phyloP scores from a whole-genome alignment of 2,888 invertebrate species.

The Tinea trinotella region DNA sequence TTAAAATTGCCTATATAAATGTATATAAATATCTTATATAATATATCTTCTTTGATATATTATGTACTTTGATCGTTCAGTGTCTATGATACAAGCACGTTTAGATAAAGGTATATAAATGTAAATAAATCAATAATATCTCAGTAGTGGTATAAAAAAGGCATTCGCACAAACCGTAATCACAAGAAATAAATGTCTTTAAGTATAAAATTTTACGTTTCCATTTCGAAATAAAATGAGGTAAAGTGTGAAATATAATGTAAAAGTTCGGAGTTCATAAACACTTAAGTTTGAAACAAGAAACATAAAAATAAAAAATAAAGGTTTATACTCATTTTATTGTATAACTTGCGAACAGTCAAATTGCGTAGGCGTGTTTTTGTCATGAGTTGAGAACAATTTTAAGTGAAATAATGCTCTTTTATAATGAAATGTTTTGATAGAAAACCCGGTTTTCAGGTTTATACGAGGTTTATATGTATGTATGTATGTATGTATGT shows the following conservation, averaged over 20 bases:
- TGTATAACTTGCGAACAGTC: slow-evolving; percentile 39
- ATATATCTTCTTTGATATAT: too few relatives aligned
- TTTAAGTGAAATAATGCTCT: background rate
- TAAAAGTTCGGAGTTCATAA: slow-evolving; percentile 26
- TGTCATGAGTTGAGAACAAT: slow-evolving; percentile 33
- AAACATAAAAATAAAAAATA: slow-evolving; percentile 41
- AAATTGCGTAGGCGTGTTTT: slow-evolving; percentile 41
- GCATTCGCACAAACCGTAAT: too few relatives aligned
- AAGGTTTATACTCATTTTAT: slow-evolving; percentile 36
- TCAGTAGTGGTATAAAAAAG: too few relatives aligned
- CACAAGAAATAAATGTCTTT: background rate
- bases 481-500: too few relatives aligned
- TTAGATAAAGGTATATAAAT: too few relatives aligned
- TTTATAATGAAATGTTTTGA: background rate
- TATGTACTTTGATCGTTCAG: too few relatives aligned
- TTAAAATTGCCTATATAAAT: too few relatives aligned
- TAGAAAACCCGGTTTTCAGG: background rate
- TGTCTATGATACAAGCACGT: too few relatives aligned
- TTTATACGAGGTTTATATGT: too few relatives aligned
- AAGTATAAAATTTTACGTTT: background rate
- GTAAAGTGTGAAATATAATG: background rate
- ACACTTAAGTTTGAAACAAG: slow-evolving; percentile 35
- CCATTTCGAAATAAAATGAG: slow-evolving; percentile 2
- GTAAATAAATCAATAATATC: too few relatives aligned
- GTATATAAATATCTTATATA: too few relatives aligned